Base-by-base conservation (phyloP, 2,888 invertebrate species). In the Drosophila mimica region DNA sequence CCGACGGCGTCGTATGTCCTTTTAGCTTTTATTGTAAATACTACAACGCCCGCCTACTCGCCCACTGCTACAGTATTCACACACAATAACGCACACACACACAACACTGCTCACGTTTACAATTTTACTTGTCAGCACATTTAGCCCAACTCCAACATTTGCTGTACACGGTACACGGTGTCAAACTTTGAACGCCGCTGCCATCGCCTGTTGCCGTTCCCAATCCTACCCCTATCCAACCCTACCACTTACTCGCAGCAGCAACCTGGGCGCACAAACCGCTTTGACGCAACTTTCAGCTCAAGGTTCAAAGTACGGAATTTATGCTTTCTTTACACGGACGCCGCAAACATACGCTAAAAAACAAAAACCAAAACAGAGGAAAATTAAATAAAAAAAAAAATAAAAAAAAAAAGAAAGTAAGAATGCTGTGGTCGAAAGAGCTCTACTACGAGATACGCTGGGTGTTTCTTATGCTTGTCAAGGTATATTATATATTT, bases 251-350 rank as follows among this genome's bases (percentile, higher is more conserved):
- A 59, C 60, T 48, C 25, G 25, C 15, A 15, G 25, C 46, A 46
- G 25, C 69, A 54, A 70, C 69, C 79, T 74, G 82, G 70, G 28
- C 79, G 67, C 77, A 81, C 80, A 81, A 76, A 82, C 74, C 81
- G 76, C 76, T 82, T 71, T 76, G 83, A 81, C 83, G 79, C 81
- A 81, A 82, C 80, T 82, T 81, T 79, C 68, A 82, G 71, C 73
- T 81, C 80, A 79, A 81, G 81, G 81, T 81, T 81, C 81, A 81
- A 81, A 81, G 81, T 81, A 82, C 81, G 81, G 81, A 81, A 81
- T 81, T 81, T 81, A 81, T 82, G 81, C 73, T 81, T 81, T 82
- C 81, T 76, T 82, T 79, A 61, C 73, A 81, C 77, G 77, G 69
- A 49, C 61, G 66, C 70, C 78, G 66, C 79, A 79, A 75, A 74